Conservation (phyloP, 2,888 invertebrate species). For the Patella caerulea region DNA sequence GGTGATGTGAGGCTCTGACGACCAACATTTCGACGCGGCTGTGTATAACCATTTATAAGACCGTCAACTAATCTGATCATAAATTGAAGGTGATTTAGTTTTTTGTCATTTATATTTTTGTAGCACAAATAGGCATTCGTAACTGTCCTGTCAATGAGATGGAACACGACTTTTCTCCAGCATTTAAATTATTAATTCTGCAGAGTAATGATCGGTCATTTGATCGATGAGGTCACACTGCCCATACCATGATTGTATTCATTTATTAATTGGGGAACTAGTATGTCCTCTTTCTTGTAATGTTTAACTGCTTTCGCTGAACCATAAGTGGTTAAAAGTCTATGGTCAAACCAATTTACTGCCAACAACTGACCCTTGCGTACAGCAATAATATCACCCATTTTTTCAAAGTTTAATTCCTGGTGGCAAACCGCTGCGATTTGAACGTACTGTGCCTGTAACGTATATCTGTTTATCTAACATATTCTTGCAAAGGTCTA, state of each 20-base stretch:
- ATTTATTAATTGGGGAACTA: background rate
- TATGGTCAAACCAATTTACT: background rate
- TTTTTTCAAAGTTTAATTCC: too few relatives aligned
- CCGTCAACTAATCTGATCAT: too few relatives aligned
- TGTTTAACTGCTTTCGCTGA: background rate
- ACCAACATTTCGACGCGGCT: too few relatives aligned
- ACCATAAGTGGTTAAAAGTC: background rate
- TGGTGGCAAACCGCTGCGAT: too few relatives aligned
- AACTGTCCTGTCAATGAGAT: background rate
- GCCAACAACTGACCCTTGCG: background rate
- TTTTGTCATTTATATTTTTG: too few relatives aligned
- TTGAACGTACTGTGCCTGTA: too few relatives aligned
- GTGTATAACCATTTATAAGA: background rate
- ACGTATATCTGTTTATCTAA: too few relatives aligned
- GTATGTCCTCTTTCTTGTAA: background rate
- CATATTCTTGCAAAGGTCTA: background rate
- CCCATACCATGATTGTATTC: background rate
- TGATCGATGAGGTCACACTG: background rate
- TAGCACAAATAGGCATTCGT: background rate
- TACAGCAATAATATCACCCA: too few relatives aligned
- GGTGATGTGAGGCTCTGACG: too few relatives aligned
- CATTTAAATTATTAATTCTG: background rate
- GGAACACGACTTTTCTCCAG: background rate
- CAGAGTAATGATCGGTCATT: constrained; percentile 9
- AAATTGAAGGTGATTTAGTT: too few relatives aligned